These are phyloP conservation scores for Oncorhynchus nerka DNA, from an alignment of 2,113 vertebrate genomes.

Conservation along the genomic window DNA sequence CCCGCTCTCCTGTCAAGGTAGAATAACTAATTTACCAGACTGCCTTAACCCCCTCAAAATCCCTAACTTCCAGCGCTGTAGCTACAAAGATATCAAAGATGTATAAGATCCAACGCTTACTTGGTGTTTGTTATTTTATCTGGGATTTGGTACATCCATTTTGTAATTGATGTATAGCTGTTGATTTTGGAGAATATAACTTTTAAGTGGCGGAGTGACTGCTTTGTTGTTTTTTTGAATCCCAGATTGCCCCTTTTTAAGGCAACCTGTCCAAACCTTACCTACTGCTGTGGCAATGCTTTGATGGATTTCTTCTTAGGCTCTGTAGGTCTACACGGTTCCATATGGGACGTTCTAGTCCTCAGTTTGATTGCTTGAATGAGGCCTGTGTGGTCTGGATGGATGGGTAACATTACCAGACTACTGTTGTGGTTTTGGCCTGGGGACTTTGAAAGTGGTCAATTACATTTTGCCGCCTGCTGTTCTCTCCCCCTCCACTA, in stretches of 20 bases:
- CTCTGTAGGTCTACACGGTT: neutral
- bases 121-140: too few relatives aligned
- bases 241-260: neutral
- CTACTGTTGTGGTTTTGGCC: neutral
- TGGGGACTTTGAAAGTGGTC: neutral
- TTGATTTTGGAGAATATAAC: too few relatives aligned
- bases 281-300: neutral
- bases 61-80: too few relatives aligned
- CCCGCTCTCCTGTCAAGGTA: constrained; percentile 96
- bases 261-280: neutral
- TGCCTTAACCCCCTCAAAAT: too few relatives aligned
- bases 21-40: too few relatives aligned
- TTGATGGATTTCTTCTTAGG: neutral
- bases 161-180: too few relatives aligned
- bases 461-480: neutral
- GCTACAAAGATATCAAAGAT: neutral
- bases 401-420: neutral
- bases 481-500: constrained; percentile 44
- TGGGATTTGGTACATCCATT: too few relatives aligned
- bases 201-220: too few relatives aligned
- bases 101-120: neutral
- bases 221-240: neutral
- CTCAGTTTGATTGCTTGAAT: neutral
- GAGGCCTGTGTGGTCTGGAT: neutral
- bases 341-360: neutral